phyloP scores from a whole-genome alignment of 2,113 vertebrate genomes.

The Chrysemys picta region DNA sequence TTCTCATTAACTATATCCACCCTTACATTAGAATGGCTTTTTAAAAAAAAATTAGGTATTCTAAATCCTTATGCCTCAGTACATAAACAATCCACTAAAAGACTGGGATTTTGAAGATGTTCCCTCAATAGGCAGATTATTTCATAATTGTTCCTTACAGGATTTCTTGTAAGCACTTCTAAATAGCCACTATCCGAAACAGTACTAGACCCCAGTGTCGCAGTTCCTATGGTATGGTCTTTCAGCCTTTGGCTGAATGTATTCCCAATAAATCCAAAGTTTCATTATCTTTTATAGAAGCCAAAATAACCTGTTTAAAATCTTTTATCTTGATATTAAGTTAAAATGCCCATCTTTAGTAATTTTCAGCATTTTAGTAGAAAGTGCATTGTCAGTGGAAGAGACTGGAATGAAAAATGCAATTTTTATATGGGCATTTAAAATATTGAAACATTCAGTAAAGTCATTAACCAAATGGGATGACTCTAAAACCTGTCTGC shows the following conservation, averaged over 20 bases:
- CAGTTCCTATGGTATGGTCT: not conserved
- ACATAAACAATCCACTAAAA: not conserved
- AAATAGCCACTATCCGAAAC: not conserved
- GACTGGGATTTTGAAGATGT: not conserved
- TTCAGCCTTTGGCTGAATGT: constrained; percentile 19
- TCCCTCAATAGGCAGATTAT: not conserved
- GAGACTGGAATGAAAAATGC: too few species aligned
- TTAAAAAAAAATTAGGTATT: not conserved
- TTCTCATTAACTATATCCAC: not conserved
- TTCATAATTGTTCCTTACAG: not conserved
- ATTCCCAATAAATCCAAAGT: not conserved
- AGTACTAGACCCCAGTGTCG: not conserved
- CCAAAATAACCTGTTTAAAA: not conserved
- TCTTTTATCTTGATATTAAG: not conserved
- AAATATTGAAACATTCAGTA: not conserved
- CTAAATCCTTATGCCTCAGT: not conserved
- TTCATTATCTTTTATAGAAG: not conserved
- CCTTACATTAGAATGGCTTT: too few species aligned
- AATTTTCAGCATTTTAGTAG: not conserved
- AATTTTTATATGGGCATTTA: not conserved
- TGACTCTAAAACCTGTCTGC: not conserved
- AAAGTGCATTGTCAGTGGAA: not conserved
- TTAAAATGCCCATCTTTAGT: not conserved
- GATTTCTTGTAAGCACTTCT: not conserved
- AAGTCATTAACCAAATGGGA: not conserved